Conservation (phyloP, 2,113 vertebrate species). For the Ceratotherium simum region DNA sequence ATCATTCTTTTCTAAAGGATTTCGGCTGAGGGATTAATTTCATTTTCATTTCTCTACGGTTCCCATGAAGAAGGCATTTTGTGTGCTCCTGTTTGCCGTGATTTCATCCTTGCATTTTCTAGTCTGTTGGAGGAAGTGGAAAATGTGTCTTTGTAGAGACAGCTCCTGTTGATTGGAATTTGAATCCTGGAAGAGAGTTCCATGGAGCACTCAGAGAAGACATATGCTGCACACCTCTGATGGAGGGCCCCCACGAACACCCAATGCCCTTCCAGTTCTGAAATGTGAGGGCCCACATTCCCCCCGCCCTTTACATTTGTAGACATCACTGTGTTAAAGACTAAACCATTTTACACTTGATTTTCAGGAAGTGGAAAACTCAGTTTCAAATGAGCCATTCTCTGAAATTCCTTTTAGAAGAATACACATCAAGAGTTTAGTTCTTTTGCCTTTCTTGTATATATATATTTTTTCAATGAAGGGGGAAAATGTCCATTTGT, state of each 20-base stretch:
- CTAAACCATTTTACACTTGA: not conserved
- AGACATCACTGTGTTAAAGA: not conserved
- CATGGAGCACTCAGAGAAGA: not conserved
- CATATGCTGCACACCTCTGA: not conserved
- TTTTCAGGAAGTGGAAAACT: not conserved
- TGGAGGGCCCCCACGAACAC: fast-evolving
- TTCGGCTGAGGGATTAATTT: not conserved
- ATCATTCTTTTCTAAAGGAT: not conserved
- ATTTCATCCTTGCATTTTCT: not conserved
- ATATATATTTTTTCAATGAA: not conserved
- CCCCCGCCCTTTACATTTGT: fast-evolving
- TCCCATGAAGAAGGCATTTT: not conserved
- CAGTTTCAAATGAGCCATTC: not conserved
- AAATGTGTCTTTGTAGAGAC: not conserved
- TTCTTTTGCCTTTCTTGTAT: conserved; percentile 2
- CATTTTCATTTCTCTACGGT: not conserved
- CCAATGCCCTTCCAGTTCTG: not conserved
- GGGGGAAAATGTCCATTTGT: not conserved
- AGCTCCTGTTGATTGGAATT: not conserved
- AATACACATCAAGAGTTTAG: not conserved
- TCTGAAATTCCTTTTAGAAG: not conserved
- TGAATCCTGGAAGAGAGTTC: not conserved
- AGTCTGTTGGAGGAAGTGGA: not conserved
- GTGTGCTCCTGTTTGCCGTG: not conserved
- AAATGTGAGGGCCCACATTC: not conserved